These are phyloP conservation scores for Pomacea canaliculata DNA, from an alignment of 2,888 invertebrate species.

Conservation along the genomic window DNA sequence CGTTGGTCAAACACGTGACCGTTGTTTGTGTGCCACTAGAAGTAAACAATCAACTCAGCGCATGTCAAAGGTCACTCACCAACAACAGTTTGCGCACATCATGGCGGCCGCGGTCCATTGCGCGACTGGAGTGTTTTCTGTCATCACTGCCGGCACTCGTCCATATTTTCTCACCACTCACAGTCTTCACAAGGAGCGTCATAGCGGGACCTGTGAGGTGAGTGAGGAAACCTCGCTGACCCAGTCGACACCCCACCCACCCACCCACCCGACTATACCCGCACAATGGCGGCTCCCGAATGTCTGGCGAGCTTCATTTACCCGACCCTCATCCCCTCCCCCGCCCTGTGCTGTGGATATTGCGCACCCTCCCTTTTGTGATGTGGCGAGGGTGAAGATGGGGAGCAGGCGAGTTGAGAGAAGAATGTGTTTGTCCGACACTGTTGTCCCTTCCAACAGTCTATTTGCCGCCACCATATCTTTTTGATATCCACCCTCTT, in stretches of 20 bases:
- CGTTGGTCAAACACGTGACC: too few relatives aligned
- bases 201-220: background rate
- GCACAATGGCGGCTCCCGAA: constrained; percentile 13
- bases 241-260: background rate
- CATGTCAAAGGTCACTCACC: too few relatives aligned
- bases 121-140: too few relatives aligned
- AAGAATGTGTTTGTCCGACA: constrained; percentile 13
- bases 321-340: too few relatives aligned
- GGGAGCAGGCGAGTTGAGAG: background rate
- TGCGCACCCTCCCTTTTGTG: constrained; percentile 13
- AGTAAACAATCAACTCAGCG: too few relatives aligned
- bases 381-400: background rate
- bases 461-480: constrained; percentile 14
- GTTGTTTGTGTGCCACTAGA: too few relatives aligned
- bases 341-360: background rate
- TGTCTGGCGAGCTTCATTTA: constrained; percentile 1
- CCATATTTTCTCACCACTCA: too few relatives aligned
- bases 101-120: too few relatives aligned
- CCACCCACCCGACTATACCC: background rate
- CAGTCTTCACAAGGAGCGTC: too few relatives aligned
- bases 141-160: too few relatives aligned
- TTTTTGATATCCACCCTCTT: constrained; percentile 2
- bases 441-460: constrained; percentile 7
- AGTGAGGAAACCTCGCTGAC: background rate
- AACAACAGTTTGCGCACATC: too few relatives aligned